Evolutionary conservation across 2,888 invertebrate genomes (phyloP), one percentile per base, ranked within the genome.

Genomic region (Isotomurus palustris): DNA sequence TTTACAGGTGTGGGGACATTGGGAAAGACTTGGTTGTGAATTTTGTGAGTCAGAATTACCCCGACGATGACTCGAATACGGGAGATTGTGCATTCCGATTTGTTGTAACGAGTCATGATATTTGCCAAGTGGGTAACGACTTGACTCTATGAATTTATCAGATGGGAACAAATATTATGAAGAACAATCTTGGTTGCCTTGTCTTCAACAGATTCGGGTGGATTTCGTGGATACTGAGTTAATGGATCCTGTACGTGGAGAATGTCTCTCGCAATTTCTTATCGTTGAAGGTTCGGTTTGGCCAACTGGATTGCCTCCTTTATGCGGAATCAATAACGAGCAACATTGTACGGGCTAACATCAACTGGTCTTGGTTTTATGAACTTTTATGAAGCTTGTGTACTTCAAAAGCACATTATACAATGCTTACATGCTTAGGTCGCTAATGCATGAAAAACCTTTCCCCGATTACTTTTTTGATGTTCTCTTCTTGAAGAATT

Each of bases 141-240:
- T n/a, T n/a, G n/a, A n/a, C n/a, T n/a, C n/a, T n/a, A n/a, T n/a
- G n/a, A n/a, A n/a, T n/a, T n/a, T n/a, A n/a, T n/a, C n/a, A n/a
- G n/a, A n/a, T n/a, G n/a, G n/a, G n/a, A n/a, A n/a, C n/a, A n/a
- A n/a, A n/a, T n/a, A n/a, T n/a, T n/a, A n/a, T n/a, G n/a, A n/a
- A n/a, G n/a, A n/a, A n/a, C n/a, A n/a, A n/a, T n/a, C n/a, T n/a
- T n/a, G n/a, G n/a, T n/a, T n/a, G n/a, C n/a, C n/a, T n/a, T n/a
- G n/a, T n/a, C n/a, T 32, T 43, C 17, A 51, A 4, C 28, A 71
- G 71, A 51, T 71, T 6, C 53, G 71, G 17, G 64, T 72, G 1
- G 71, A 71, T 40, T 71, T 72, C 54, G 69, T 70, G n/a, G 72
- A 71, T 41, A 70, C 70, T 1, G 67, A 69, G 51, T 52, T 72